phyloP scores from a whole-genome alignment of 2,797 vertebrate genomes.

The Chrosomus eos region DNA sequence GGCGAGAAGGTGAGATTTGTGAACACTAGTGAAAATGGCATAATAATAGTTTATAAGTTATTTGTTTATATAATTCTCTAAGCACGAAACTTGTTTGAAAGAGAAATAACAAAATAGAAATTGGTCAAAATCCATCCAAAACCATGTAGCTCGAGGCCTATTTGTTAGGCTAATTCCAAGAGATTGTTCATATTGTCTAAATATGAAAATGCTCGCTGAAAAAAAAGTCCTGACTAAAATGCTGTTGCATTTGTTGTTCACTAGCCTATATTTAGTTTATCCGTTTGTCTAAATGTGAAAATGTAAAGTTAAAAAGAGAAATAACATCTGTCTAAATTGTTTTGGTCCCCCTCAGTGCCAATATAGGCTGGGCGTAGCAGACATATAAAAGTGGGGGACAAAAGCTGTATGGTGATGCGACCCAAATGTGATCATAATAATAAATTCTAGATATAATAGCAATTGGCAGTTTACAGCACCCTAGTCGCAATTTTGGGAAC shows the following conservation, averaged over 20 bases:
- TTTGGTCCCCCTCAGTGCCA: neutral
- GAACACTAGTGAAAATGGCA: neutral
- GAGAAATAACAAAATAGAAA: no score
- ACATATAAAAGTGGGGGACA: no score
- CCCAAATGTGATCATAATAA: no score
- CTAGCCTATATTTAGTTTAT: neutral
- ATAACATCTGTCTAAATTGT: neutral
- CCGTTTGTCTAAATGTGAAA: neutral
- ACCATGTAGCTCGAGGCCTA: no score
- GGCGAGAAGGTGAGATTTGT: slow-evolving; percentile 87
- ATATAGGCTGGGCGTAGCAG: no score
- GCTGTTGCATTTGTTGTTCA: neutral
- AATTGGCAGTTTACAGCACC: no score
- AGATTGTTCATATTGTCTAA: neutral
- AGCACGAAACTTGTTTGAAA: no score
- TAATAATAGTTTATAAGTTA: neutral
- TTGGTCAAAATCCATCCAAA: no score
- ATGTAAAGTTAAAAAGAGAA: neutral
- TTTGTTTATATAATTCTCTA: neutral
- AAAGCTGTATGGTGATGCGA: no score
- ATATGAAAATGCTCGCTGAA: neutral
- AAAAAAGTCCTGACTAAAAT: neutral
- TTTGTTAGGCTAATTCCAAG: no score
- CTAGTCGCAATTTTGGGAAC: no score
- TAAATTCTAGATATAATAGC: no score